Evolutionary conservation across 2,888 invertebrate species (phyloP), one percentile per base, ranked within the genome.

Genomic region (Sarcophaga caerulescens): DNA sequence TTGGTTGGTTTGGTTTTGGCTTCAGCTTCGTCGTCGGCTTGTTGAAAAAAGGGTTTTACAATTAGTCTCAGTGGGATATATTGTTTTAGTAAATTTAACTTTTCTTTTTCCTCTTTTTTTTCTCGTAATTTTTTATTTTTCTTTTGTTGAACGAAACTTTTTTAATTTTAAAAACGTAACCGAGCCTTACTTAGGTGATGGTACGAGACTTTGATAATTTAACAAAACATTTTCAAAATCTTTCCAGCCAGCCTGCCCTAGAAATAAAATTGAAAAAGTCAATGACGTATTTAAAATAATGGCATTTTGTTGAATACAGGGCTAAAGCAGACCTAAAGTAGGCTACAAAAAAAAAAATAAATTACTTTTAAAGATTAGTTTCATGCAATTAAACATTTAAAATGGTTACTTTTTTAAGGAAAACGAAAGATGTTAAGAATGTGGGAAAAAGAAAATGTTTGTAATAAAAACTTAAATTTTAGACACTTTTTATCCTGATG

Each of bases 61-160:
- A 86, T 86, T 83, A 77, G 83, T 86, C 85, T 83, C 85, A 77
- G 73, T 81, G 83, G 83, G 63, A 81, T 73, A 81, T 73, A 75
- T 69, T 77, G 52, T 81, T 68, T 74, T 21, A 68, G 35, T 35
- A 35, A 35, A 35, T 35, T 35, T 35, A 35, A 35, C 35, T 35
- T 35, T 8, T 35, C 8, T 65, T 60, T 68, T 66, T 57, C 6
- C 60, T 59, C 17, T 8, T 59, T 21, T 10, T 63, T 45, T 65
- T 60, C 25, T 19, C 14, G 14, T 45, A 19, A 21, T 57, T 71
- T 59, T n/a, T n/a, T 59, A 5, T 23, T 71, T 78, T 70, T 23
- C 23, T 68, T 73, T 85, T 71, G 21, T 11, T 14, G 3, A 5
- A 60, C 68, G 14, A 47, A 78, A 76, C 35, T 76, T 85, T 83